Base-by-base conservation (phyloP, 1,140 invertebrate genomes). In the Cotesia vestalis region DNA sequence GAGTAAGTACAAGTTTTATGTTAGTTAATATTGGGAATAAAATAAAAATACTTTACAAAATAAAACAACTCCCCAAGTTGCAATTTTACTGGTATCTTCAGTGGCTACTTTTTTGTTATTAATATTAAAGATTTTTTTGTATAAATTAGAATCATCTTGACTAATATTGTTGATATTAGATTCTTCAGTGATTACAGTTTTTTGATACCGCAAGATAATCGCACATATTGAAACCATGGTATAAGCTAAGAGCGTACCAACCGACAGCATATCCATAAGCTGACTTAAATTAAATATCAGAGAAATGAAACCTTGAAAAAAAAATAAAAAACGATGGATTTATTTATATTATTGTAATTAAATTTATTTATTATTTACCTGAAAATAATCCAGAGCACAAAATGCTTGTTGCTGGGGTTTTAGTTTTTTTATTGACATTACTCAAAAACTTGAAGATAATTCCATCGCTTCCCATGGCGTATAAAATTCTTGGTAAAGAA, bases 251-350 rank as follows among this genome's bases (percentile, higher is more conserved):
- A 98, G 85, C 0, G 96, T 98, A 66, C 96, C 96, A 78, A 98
- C 98, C 0, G 95, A 97, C 91, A 98, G 95, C 92, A 98, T 96
- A 77, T 96, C 94, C 11, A 98, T 95, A 34, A 98, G 86, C 80
- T 96, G 93, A 11, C 93, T 89, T 46, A 98, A 81, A 83, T 97
- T 91, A 83, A 98, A 98, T 27, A 98, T 80, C 12, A 94, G 90
- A 0, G 96, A 93, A 91, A 98, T 95, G 1, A 92, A 71, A 60
- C 93, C 95, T 91, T 86, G 55, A 84, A 88, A 78, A 51, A 70
- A 74, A 72, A n/a, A n/a, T 68, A 4, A 71, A 66, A 55, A 46
- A 17, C 1, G 0, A 17, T 17, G 17, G 17, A 17, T 17, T 17
- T 17, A 17, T 17, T 17, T 17, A 17, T 17, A 17, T 17, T 17